Conservation (phyloP, 2,797 vertebrate genomes). For the Pangasius mekongensis region DNA sequence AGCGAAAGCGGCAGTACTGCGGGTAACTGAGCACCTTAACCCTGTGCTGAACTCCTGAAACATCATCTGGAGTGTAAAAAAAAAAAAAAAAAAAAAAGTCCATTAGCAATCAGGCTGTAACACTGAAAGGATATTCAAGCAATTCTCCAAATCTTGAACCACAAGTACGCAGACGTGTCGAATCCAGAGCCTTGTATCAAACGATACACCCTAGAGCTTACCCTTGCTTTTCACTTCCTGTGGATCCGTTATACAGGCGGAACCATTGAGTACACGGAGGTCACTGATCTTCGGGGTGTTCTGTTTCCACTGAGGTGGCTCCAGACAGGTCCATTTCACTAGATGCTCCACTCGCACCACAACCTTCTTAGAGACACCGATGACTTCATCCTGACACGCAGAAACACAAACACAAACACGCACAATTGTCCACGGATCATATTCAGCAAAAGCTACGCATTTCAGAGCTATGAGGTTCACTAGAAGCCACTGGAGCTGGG, state of each 20-base stretch:
- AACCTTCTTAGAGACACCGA: slow-evolving; percentile 79
- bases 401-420: slow-evolving; percentile 32
- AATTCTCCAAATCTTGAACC: neutral
- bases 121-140: neutral
- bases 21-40: slow-evolving; percentile 81
- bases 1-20: slow-evolving; percentile 82
- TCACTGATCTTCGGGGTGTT: slow-evolving; percentile 38
- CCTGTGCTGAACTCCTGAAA: slow-evolving; percentile 41
- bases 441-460: neutral
- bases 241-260: slow-evolving; percentile 31
- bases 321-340: slow-evolving; percentile 74
- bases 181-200: neutral
- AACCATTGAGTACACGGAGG: slow-evolving; percentile 41
- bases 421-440: neutral
- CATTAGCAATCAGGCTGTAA: neutral
- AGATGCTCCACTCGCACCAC: slow-evolving; percentile 80
- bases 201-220: slow-evolving; percentile 38
- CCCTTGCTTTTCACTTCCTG: slow-evolving; percentile 57
- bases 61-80: slow-evolving; percentile 25
- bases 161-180: neutral
- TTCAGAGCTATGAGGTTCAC: neutral
- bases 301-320: slow-evolving; percentile 66
- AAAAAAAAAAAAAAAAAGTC: neutral
- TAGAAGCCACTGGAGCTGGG: neutral
- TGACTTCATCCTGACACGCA: slow-evolving; percentile 75